These are phyloP conservation scores for Colinus virginianus DNA, from an alignment of 2,113 vertebrate genomes.

Conservation along the genomic window DNA sequence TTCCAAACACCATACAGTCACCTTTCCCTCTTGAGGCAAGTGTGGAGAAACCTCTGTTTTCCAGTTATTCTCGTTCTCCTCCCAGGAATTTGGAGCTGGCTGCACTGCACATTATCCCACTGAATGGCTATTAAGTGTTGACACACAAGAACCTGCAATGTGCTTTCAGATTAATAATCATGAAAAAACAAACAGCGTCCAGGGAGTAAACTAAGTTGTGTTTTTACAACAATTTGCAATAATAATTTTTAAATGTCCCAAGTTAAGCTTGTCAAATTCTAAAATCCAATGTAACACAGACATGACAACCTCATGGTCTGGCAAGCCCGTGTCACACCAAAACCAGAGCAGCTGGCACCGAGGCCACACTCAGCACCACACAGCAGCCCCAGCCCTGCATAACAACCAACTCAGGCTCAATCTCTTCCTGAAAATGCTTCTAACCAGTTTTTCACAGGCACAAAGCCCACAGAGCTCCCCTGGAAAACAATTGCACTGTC, in stretches of 20 bases:
- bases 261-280: background rate
- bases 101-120: background rate
- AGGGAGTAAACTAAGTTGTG: background rate
- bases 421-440: background rate
- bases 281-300: background rate
- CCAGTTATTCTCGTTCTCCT: fast-evolving
- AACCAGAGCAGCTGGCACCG: background rate
- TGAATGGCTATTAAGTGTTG: background rate
- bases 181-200: fast-evolving
- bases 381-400: background rate
- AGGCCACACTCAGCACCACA: background rate
- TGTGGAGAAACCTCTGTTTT: fast-evolving
- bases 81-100: background rate
- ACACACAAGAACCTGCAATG: fast-evolving
- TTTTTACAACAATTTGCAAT: background rate
- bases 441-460: background rate
- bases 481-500: background rate
- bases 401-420: background rate
- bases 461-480: background rate
- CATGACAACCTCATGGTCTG: fast-evolving
- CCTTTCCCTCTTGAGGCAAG: no score
- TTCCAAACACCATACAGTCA: background rate
- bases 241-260: background rate
- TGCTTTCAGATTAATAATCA: background rate
- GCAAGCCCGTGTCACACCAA: background rate